Conservation (phyloP, 2,113 vertebrate genomes). For the Melanocharis versteri region DNA sequence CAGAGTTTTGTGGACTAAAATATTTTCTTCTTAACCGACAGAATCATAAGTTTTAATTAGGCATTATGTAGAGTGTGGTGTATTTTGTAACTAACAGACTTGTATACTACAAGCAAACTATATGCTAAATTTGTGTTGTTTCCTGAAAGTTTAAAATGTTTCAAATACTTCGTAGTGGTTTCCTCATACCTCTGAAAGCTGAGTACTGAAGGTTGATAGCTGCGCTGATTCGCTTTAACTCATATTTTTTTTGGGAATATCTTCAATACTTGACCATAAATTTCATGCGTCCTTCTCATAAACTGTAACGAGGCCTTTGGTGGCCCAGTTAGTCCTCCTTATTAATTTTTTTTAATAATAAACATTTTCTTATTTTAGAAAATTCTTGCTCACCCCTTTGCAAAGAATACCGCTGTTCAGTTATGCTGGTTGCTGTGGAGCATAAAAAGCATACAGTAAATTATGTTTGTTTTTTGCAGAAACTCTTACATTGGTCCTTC, state of each 20-base stretch:
- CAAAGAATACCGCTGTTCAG: not conserved
- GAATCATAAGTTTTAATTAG: not conserved
- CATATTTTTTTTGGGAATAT: not conserved
- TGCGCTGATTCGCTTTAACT: not conserved
- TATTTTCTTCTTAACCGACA: not conserved
- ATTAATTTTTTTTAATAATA: not conserved
- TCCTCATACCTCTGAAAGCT: not conserved
- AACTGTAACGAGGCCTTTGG: not conserved
- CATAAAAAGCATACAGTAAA: not conserved
- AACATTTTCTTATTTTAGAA: not conserved
- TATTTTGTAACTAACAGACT: not conserved
- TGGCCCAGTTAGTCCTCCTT: not conserved
- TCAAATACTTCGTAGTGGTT: not conserved
- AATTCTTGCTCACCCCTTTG: not conserved
- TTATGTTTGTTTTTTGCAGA: not conserved
- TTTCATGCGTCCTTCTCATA: not conserved
- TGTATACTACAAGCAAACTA: not conserved
- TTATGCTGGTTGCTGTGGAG: not conserved
- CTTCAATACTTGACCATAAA: not conserved
- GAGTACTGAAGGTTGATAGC: not conserved
- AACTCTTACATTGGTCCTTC: not conserved
- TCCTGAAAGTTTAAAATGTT: not conserved
- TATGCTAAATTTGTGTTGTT: not conserved
- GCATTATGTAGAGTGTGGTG: not conserved
- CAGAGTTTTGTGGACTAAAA: not conserved